Evolutionary conservation across 2,888 invertebrate species (phyloP), one percentile per base, ranked within the genome.

Genomic region (Anagyrus pseudococci): DNA sequence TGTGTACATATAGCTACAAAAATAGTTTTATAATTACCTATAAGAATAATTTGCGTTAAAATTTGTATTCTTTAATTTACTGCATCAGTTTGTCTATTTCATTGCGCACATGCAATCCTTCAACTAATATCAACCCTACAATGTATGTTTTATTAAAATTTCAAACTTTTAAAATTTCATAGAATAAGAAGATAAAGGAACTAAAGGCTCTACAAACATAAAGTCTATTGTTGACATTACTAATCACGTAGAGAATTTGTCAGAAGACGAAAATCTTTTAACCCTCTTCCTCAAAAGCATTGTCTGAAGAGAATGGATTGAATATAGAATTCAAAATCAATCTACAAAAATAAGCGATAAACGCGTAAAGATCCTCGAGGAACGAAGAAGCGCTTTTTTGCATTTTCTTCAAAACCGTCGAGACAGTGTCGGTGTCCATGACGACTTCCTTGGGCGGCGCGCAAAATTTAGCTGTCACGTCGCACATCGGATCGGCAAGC

Each of bases 351-450:
- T 64, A 64, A 6, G 47, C 44, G 23, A 60, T 49, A 40, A 64
- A 60, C 41, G 64, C 56, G 44, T 60, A 60, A 3, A 64, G 19
- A 60, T 64, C 64, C 17, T 64, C 60, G 25, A 64, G 25, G 17
- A 60, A 64, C 20, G 60, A 60, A 7, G 60, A 64, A 49, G 64
- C 47, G 43, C 64, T 64, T 23, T 64, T 64, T 44, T 64, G 64
- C 64, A 64, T 60, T 26, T 64, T 64, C 41, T 50, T 64, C 1
- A 64, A 44, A 26, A 44, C 64, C 3, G 44, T 53, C 22, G 64
- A 29, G n/a, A 64, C 40, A 19, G 64, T 60, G 41, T 64, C 64
- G 3, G 60, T 43, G 53, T 64, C 64, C 41, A 60, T 47, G 17
- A 64, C 57, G 15, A 64, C 26, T n/a, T 64, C 64, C 15, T 64